phyloP scores from a whole-genome alignment of 2,888 invertebrate genomes.

The Halictus ligatus region DNA sequence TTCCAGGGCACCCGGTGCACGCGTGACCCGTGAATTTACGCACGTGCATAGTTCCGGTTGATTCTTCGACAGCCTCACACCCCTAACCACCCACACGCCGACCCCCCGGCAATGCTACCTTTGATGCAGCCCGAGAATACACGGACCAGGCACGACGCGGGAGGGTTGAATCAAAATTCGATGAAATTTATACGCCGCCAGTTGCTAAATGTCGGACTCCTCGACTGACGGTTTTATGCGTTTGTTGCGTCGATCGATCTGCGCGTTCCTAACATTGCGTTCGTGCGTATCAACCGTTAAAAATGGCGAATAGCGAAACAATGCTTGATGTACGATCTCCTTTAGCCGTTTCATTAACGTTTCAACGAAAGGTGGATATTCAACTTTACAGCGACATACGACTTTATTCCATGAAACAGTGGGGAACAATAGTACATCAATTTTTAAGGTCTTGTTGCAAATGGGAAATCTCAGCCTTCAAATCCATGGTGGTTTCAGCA shows the following conservation, averaged over 20 bases:
- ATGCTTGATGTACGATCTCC: too few relatives aligned
- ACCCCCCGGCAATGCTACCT: neutral
- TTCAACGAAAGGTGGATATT: too few relatives aligned
- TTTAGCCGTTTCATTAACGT: too few relatives aligned
- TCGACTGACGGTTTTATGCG: neutral
- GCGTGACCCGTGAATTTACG: constrained; percentile 77
- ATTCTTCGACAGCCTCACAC: constrained; percentile 35
- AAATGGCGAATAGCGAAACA: neutral
- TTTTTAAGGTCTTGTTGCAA: too few relatives aligned
- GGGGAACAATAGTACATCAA: too few relatives aligned
- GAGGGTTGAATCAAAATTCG: constrained; percentile 1
- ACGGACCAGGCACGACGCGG: neutral
- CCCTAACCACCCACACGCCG: neutral
- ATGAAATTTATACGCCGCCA: constrained; percentile 1
- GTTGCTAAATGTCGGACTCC: neutral
- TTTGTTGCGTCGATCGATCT: neutral
- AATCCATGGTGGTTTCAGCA: too few relatives aligned
- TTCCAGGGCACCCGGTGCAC: constrained; percentile 73
- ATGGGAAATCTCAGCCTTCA: too few relatives aligned
- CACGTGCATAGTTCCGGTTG: constrained; percentile 56
- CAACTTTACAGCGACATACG: too few relatives aligned
- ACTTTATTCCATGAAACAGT: too few relatives aligned
- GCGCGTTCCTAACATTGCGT: neutral
- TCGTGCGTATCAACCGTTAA: neutral
- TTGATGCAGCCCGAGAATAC: constrained; percentile 4